Evolutionary conservation across 2,888 invertebrate species (phyloP), one percentile per base, ranked within the genome.

Genomic region (Pantelozetes paolii): DNA sequence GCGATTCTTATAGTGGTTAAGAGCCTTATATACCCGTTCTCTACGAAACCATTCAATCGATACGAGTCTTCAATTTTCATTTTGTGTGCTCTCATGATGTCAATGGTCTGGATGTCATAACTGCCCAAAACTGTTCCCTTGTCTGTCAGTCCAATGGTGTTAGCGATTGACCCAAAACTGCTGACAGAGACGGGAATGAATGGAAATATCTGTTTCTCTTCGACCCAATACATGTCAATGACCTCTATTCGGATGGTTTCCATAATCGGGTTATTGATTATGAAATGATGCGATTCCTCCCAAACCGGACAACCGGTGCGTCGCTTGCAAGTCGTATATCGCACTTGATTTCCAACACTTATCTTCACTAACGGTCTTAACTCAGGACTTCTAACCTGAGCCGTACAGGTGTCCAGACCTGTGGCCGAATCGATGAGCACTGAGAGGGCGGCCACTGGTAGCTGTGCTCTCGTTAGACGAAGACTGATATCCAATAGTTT

Each of bases 341-440:
- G 45, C 13, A 71, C 30, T n/a, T 71, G 71, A 71, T 71, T 71
- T 71, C 71, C 71, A 18, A 71, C 71, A 48, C 50, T 50, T 6
- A 71, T 54, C 20, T 50, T 48, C 8, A 71, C 71, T 26, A 71
- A 50, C 2, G 50, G 36, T 50, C 71, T 48, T 20, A 71, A 15
- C 20, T 71, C 71, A 26, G 71, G 71, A 26, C 26, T 50, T n/a
- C 50, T 20, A 1, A 71, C 50, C 48, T 71, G 71, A 28, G 8
- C 20, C 13, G 71, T 30, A 32, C 32, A 45, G 6, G 71, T 20
- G 36, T 71, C 71, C 5, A 71, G n/a, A 28, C 71, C 71, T 9
- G 48, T 50, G 30, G 54, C 50, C 11, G 48, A 71, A 30, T 71
- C 50, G n/a, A 71, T 26, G 9, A 71, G 28, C 5, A 71, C 54